Base-by-base conservation (phyloP, 2,113 vertebrate genomes). In the Beaufortia kweichowensis region DNA sequence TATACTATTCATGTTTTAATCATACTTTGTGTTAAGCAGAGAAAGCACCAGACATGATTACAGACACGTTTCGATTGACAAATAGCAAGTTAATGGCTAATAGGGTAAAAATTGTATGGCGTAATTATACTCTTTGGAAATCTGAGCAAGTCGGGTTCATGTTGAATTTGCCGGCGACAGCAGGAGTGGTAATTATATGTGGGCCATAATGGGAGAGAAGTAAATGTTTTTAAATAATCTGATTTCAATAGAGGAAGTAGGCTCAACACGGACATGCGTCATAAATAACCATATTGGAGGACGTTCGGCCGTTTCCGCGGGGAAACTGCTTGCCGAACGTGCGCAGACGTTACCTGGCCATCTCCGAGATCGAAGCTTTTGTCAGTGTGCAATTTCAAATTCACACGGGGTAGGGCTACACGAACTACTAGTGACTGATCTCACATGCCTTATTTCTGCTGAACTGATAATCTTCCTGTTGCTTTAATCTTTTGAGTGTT, bases 361-460 rank as follows among this genome's bases (percentile, higher is more conserved):
- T 84, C 75, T 82, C 81, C 59, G 75, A 72, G 62, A 55, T 76
- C 70, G 26, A 79, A 72, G 81, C 83, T 84, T 78, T 82, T 84
- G 83, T 84, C 81, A 76, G 56, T 4, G 72, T 4, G 72, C 75
- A 35, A 76, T 80, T 73, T 80, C 72, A 26, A 48, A 77, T 64
- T 79, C 50, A 71, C 71, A 75, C 31, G 61, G 67, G 66, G 21
- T 39, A 31, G 61, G 67, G 66, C 15, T 39, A 31, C 59, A 53
- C 76, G 41, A 75, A 75, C 69, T 72, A 79, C 9, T 28, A 69
- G n/a, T 62, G 70, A 79, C 82, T 84, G 82, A 79, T 76, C 11
- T 84, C 71, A 79, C 67, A 84, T 77, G 77, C 75, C 26, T 64
- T 75, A 76, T 46, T 46, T 21, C 78, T 83, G 71, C 67, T 84